Evolutionary conservation across 2,113 vertebrate genomes (phyloP).

Genomic region (Pycnonotus jocosus): DNA sequence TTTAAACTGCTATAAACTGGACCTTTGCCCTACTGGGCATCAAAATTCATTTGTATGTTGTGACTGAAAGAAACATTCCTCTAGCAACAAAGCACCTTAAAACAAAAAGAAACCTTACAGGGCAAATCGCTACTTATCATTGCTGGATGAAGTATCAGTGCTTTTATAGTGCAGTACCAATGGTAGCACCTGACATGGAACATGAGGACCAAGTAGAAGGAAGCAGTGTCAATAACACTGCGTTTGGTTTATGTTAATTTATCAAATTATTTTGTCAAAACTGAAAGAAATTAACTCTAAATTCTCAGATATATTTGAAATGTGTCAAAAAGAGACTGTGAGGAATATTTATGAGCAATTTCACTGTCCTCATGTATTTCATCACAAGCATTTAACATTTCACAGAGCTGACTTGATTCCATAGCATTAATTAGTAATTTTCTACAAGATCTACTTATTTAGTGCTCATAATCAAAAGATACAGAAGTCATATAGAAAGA

Average conservation of each 20-base stretch:
- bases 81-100: not conserved
- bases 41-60: not conserved
- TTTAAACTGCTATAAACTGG: not conserved
- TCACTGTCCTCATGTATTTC: not conserved
- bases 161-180: not conserved
- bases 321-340: not conserved
- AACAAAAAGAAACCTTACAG: not conserved
- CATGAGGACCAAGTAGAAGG: not conserved
- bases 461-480: not conserved
- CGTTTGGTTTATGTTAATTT: not conserved
- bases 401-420: not conserved
- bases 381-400: not conserved
- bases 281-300: not conserved
- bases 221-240: not conserved
- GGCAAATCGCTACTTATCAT: not conserved
- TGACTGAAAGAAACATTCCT: not conserved
- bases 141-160: not conserved
- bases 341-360: not conserved
- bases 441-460: not conserved
- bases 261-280: not conserved
- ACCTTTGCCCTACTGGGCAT: not conserved
- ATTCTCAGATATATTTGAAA: not conserved
- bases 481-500: not conserved
- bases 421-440: not conserved
- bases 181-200: not conserved